A percentile compares a stretch with the other conserved stretches of the same genome.
Conservation (phyloP, 2,797 vertebrate genomes). For the Tenualosa thibaudeaui region DNA sequence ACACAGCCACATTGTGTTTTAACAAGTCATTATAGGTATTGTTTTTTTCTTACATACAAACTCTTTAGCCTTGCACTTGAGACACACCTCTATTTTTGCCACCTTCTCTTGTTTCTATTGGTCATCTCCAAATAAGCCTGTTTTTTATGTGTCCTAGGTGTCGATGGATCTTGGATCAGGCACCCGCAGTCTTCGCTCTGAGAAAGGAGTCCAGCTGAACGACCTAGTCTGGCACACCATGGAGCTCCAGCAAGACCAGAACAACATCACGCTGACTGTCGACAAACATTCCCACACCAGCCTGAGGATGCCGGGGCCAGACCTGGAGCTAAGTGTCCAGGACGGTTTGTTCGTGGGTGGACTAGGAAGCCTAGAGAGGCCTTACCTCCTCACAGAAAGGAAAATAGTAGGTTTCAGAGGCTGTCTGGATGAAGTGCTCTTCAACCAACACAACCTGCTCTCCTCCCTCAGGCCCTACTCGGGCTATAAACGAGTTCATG, state of each 20-base stretch:
- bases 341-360: conserved; percentile 82
- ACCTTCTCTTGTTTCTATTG: too few species aligned
- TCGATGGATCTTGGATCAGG: conserved; percentile 80
- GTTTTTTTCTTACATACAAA: conserved; percentile 2
- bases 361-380: conserved; percentile 63
- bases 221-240: conserved; percentile 85
- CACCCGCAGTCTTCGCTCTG: conserved; percentile 74
- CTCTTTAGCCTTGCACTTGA: background rate
- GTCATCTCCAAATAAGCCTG: background rate
- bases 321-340: conserved; percentile 75
- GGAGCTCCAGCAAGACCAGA: conserved; percentile 71
- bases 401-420: conserved; percentile 72
- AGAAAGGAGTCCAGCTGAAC: conserved; percentile 70
- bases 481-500: conserved; percentile 79
- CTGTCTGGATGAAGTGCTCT: conserved; percentile 81
- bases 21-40: background rate
- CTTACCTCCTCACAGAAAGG: conserved; percentile 62
- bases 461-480: conserved; percentile 78
- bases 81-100: background rate
- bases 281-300: conserved; percentile 71
- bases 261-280: conserved; percentile 73
- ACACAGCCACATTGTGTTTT: background rate
- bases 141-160: conserved; percentile 67
- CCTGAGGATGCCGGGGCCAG: conserved; percentile 69
- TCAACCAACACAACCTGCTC: conserved; percentile 83